Conservation (phyloP, 2,797 vertebrate species). For the Esox masquinongy region DNA sequence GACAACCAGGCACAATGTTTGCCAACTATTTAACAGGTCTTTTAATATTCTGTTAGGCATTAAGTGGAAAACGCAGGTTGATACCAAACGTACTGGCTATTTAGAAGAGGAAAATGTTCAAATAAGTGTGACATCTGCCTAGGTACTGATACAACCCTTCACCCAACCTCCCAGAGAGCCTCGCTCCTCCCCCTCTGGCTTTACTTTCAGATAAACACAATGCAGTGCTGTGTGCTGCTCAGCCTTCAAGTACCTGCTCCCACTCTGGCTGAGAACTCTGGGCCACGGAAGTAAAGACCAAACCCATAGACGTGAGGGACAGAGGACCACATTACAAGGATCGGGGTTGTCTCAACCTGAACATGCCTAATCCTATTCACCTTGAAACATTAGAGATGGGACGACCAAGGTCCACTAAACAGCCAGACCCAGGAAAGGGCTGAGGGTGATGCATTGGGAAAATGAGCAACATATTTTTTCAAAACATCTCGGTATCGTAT, state of each 20-base stretch:
- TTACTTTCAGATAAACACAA: slow-evolving; percentile 6
- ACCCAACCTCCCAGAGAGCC: not conserved
- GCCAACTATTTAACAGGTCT: slow-evolving; percentile 10
- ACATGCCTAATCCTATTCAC: slow-evolving; percentile 3
- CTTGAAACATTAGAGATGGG: not conserved
- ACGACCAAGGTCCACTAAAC: not conserved
- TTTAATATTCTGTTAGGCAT: not conserved
- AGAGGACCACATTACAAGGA: not conserved
- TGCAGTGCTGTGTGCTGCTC: not conserved
- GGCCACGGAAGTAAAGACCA: not conserved
- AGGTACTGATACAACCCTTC: not conserved
- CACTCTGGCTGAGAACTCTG: slow-evolving; percentile 1
- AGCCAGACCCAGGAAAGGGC: not conserved
- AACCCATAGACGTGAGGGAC: not conserved
- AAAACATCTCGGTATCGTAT: not conserved
- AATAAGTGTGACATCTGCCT: not conserved
- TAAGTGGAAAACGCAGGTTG: not conserved
- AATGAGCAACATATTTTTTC: not conserved
- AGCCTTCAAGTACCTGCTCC: slow-evolving; percentile 7
- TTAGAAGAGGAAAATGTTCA: not conserved
- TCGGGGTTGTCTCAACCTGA: slow-evolving; percentile 7
- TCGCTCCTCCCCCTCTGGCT: not conserved
- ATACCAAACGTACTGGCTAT: not conserved
- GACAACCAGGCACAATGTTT: not conserved
- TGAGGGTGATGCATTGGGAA: not conserved